These are phyloP conservation scores for Torymus auratus DNA, from an alignment of 2,888 invertebrate genomes.

Conservation along the genomic window DNA sequence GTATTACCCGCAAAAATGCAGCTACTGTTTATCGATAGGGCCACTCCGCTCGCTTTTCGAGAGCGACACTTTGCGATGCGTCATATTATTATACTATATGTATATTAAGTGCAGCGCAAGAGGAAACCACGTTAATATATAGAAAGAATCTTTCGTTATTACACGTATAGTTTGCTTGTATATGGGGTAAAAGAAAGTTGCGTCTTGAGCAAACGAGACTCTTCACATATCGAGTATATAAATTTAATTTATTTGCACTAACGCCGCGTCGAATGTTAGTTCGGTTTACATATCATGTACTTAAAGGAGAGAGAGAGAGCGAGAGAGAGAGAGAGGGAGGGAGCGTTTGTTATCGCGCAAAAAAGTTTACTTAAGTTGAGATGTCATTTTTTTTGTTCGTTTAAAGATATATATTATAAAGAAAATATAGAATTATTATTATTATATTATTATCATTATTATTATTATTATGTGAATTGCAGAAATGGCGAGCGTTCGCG, in stretches of 20 bases:
- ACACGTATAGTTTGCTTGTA: not conserved
- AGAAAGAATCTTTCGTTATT: too few species aligned
- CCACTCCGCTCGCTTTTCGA: too few species aligned
- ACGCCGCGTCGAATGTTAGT: not conserved
- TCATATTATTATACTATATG: too few species aligned
- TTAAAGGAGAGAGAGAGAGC: not conserved
- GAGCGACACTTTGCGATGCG: too few species aligned
- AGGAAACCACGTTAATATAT: too few species aligned
- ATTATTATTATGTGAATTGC: too few species aligned
- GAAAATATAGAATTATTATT: conserved; percentile 6
- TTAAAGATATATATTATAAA: conserved; percentile 9
- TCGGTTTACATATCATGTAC: conserved; percentile 5
- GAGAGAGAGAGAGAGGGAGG: not conserved
- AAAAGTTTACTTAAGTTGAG: conserved; percentile 20
- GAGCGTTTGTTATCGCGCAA: not conserved
- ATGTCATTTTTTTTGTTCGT: conserved; percentile 12
- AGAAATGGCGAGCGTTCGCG: not conserved
- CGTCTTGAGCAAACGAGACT: conserved; percentile 17
- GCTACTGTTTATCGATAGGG: too few species aligned
- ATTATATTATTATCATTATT: too few species aligned
- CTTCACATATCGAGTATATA: conserved; percentile 2
- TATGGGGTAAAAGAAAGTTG: conserved; percentile 12
- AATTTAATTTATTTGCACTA: conserved; percentile 44
- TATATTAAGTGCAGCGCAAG: too few species aligned
- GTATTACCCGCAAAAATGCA: too few species aligned